A percentile compares a stretch with the other conserved stretches of the same genome.
Evolutionary conservation across 2,113 vertebrate genomes (phyloP).

Genomic region (Macaca nemestrina): DNA sequence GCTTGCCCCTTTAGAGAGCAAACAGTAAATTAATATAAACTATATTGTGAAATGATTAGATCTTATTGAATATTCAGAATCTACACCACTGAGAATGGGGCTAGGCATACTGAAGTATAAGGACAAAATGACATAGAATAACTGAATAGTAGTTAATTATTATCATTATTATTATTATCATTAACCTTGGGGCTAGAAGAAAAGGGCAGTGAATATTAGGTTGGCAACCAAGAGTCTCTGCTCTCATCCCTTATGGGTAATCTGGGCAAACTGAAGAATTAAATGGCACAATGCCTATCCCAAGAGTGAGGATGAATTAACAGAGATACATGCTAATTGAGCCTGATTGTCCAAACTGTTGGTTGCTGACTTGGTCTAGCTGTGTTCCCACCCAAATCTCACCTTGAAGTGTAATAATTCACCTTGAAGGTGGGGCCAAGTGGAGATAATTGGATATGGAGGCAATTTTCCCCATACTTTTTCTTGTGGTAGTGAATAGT

Average conservation of each 20-base stretch:
- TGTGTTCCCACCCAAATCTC: too few species aligned
- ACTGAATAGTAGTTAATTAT: not conserved
- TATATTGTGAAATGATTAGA: not conserved
- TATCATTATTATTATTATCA: not conserved
- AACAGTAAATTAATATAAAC: not conserved
- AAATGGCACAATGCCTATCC: fast-evolving
- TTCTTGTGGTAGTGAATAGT: too few species aligned
- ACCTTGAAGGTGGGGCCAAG: too few species aligned
- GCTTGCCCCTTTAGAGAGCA: not conserved
- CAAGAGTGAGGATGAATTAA: not conserved
- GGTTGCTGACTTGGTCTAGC: not conserved
- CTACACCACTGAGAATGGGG: not conserved
- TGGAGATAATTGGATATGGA: too few species aligned
- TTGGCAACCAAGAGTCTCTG: not conserved
- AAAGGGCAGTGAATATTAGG: not conserved
- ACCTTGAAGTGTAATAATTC: too few species aligned
- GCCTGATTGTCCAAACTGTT: not conserved
- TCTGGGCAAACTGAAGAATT: not conserved
- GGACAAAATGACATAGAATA: not conserved
- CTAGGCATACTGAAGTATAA: not conserved
- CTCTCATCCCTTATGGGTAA: not conserved
- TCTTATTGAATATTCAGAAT: not conserved
- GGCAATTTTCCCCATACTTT: too few species aligned
- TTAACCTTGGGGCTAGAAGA: not conserved
- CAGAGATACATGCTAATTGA: not conserved